A percentile compares a stretch with the other conserved stretches of the same genome.
Evolutionary conservation across 2,113 vertebrate species (phyloP).

Genomic region (Dipodomys ordii): DNA sequence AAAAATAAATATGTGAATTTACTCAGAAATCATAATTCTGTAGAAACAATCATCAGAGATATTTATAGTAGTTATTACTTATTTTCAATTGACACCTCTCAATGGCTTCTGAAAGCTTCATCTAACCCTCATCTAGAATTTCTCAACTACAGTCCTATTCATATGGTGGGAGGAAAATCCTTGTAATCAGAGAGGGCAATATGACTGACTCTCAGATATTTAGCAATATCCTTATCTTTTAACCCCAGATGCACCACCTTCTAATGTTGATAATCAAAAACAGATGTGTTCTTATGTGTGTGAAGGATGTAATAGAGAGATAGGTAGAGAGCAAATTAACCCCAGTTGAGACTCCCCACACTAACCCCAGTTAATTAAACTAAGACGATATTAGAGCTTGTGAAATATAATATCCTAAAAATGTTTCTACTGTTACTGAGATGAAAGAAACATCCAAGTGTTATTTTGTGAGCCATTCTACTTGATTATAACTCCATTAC

Average conservation of each 20-base stretch:
- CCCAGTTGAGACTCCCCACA: not conserved
- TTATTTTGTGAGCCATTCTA: not conserved
- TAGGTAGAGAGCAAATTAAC: not conserved
- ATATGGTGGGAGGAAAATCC: not conserved
- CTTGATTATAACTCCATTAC: slow-evolving; percentile 14
- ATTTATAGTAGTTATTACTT: not conserved
- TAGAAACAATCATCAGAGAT: slow-evolving; percentile 18
- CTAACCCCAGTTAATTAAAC: not conserved
- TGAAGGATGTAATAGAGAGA: not conserved
- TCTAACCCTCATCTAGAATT: not conserved
- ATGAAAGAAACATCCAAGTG: not conserved
- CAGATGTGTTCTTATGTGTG: not conserved
- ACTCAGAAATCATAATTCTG: slow-evolving; percentile 4
- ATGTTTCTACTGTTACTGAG: not conserved
- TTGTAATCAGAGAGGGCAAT: not conserved
- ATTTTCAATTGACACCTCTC: not conserved
- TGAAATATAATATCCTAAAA: slow-evolving; percentile 1
- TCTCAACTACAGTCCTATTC: not conserved
- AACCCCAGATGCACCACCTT: not conserved
- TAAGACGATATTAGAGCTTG: not conserved
- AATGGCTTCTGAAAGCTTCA: not conserved
- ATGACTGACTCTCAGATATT: not conserved
- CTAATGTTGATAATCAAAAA: not conserved
- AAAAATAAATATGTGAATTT: not conserved
- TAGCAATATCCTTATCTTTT: not conserved